A percentile compares a stretch with the other conserved stretches of the same genome.
phyloP scores from a whole-genome alignment of 2,113 vertebrate genomes.

The Oncorhynchus tshawytscha region DNA sequence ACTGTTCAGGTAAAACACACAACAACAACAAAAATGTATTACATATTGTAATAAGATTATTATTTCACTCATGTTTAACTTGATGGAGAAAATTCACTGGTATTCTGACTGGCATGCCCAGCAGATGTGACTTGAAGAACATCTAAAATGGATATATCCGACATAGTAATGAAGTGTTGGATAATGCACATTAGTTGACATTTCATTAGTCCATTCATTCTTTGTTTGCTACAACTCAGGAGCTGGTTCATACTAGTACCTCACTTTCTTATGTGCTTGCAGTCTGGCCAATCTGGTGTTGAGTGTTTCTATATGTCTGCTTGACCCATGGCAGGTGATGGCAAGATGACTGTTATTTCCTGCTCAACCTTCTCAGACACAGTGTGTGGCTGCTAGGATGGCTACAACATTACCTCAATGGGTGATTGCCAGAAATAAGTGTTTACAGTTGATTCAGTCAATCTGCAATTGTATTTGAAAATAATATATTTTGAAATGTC shows the following conservation, averaged over 20 bases:
- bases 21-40: neutral
- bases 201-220: too few relatives aligned
- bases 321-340: constrained; percentile 3
- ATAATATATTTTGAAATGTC: neutral
- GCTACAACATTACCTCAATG: neutral
- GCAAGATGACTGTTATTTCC: neutral
- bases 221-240: too few relatives aligned
- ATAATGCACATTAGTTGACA: too few relatives aligned
- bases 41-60: neutral
- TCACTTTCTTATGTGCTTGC: too few relatives aligned
- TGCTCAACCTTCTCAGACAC: constrained; percentile 13
- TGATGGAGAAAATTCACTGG: neutral
- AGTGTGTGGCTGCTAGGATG: constrained; percentile 10
- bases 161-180: too few relatives aligned
- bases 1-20: neutral
- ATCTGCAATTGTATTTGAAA: neutral
- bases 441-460: neutral
- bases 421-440: neutral
- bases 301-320: neutral
- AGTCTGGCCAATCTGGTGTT: neutral
- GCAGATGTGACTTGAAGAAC: too few relatives aligned
- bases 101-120: too few relatives aligned
- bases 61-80: neutral
- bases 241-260: too few relatives aligned
- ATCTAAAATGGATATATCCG: too few relatives aligned